Percentiles rank a stretch among this genome's conserved stretches.
Conservation (phyloP, 1,140 invertebrate species). For the Cyrtorhinus lividipennis region DNA sequence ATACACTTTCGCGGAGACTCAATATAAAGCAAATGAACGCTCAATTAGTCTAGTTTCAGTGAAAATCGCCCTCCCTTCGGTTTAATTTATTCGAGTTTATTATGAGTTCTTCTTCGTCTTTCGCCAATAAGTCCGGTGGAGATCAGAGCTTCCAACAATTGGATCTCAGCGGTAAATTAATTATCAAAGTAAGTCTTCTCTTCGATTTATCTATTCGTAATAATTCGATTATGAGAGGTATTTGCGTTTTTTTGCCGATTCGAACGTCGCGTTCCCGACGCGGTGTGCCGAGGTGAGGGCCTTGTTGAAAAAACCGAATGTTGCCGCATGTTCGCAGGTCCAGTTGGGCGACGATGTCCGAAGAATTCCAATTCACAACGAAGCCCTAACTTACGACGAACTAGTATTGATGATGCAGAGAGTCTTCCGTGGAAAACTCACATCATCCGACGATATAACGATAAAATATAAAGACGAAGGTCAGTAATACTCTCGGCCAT, state of each 20-base stretch:
- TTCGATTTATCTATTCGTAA: background rate
- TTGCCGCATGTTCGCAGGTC: conserved; percentile 32
- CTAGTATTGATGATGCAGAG: conserved; percentile 63
- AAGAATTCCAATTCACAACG: conserved; percentile 58
- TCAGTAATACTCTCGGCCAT: conserved; percentile 27
- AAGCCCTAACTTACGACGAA: conserved; percentile 64
- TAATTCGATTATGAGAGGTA: background rate
- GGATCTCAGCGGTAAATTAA: conserved; percentile 26
- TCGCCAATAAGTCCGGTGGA: conserved; percentile 14
- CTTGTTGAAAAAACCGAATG: background rate
- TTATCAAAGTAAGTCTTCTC: conserved; percentile 24
- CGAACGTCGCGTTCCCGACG: no score
- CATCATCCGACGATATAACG: conserved; percentile 48
- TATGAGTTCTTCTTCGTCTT: conserved; percentile 14
- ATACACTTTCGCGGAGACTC: background rate
- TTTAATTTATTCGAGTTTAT: conserved; percentile 11
- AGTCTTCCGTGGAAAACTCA: conserved; percentile 50
- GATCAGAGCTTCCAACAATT: conserved; percentile 27
- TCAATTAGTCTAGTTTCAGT: conserved; percentile 17
- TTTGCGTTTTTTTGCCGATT: background rate
- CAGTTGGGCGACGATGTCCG: conserved; percentile 56
- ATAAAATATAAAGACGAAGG: conserved; percentile 66
- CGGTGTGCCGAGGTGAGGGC: background rate
- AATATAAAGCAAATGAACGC: conserved; percentile 15
- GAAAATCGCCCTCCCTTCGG: background rate